Evolutionary conservation across 2,888 invertebrate genomes (phyloP), one percentile per base, ranked within the genome.

Genomic region (Baccha elongata): DNA sequence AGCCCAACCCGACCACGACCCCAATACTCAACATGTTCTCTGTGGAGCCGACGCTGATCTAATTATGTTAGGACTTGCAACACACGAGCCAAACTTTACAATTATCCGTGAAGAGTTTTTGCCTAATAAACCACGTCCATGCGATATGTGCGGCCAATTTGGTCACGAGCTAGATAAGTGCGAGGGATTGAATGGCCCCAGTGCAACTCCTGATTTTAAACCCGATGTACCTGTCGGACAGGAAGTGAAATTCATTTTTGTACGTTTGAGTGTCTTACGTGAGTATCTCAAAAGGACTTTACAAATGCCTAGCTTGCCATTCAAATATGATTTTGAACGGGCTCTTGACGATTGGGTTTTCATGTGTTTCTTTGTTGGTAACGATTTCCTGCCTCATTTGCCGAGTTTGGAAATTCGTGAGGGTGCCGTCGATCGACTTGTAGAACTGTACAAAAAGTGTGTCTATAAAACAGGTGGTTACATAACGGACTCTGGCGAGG

Each of bases 291-390:
- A 96, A 89, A 93, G 93, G 87, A 99, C 99, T 85, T 92, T 99
- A 67, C 86, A 91, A 87, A 99, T 99, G 97, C 96, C 96, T 0
- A 96, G 96, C 90, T 92, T 99, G 40, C 98, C 99, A 3, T 99
- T 99, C 90, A 92, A 93, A 29, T 99, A 97, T 90, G 97, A 98
- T 89, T 97, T 99, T 90, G 99, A 99, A 87, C 92, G 99, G 69
- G 98, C 95, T 0, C 90, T 99, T 13, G 99, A 99, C 89, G 99
- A 99, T 91, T 99, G 99, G 99, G 99, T 95, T 4, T 95, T 95
- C 88, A 98, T 99, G 98, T 99, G 99, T 89, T 99, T 99, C 92
- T 99, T 99, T 91, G 99, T 99, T 62, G 99, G 99, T 53, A 99
- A 99, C 89, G 99, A 99, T 91, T 99, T 99, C 89, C 91, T 99